These are phyloP conservation scores for Sisyra nigra DNA, from an alignment of 2,888 invertebrate genomes.

Conservation along the genomic window DNA sequence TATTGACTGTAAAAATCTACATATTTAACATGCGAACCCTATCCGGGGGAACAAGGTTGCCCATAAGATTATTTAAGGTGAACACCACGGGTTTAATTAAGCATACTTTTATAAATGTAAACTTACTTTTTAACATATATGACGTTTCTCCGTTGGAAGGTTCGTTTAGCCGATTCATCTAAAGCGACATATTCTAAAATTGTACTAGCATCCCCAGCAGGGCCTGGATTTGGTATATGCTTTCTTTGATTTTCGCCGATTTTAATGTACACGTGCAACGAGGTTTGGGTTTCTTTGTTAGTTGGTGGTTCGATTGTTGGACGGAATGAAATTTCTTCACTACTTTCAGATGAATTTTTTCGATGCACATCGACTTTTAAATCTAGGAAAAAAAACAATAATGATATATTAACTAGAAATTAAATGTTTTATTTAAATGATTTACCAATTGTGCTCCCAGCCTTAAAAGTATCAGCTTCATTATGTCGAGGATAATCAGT, in stretches of 20 bases:
- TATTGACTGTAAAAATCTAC: no score
- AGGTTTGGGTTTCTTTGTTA: background rate
- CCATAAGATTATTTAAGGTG: no score
- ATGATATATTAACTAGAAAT: background rate
- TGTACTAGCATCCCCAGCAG: no score
- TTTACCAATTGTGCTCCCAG: conserved; percentile 44
- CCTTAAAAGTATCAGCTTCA: conserved; percentile 15
- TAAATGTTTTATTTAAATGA: conserved; percentile 1
- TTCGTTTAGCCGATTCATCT: background rate
- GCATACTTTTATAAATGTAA: no score
- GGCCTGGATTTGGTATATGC: background rate
- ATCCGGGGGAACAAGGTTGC: no score
- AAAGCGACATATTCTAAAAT: background rate
- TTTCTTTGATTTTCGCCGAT: conserved; percentile 12
- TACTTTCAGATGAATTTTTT: conserved; percentile 79
- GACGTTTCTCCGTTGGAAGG: background rate
- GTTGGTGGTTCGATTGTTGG: conserved; percentile 4
- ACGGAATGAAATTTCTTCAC: conserved; percentile 48
- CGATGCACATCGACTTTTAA: conserved; percentile 87
- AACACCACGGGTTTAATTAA: no score
- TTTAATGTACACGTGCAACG: conserved; percentile 6
- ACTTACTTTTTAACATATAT: conserved; percentile 1
- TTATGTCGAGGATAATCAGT: conserved; percentile 21
- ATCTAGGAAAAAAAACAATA: conserved; percentile 36
- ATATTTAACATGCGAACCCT: no score